A percentile compares a stretch with the other conserved stretches of the same genome.
These are phyloP conservation scores for Polyploca ridens DNA, from an alignment of 2,888 invertebrate species.

Conservation along the genomic window DNA sequence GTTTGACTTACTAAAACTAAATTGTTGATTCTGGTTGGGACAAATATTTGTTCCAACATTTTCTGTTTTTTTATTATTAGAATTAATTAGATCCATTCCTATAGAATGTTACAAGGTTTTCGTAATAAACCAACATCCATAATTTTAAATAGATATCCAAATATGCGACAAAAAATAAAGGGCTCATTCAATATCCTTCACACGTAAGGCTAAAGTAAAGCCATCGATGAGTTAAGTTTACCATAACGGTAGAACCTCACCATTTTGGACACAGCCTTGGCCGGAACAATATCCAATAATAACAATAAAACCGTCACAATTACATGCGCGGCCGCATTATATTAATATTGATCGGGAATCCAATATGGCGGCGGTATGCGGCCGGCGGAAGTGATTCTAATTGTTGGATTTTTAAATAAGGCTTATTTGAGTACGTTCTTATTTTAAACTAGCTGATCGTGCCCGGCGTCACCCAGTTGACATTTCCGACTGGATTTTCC, in stretches of 20 bases:
- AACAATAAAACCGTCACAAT: constrained; percentile 63
- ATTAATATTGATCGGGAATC: constrained; percentile 45
- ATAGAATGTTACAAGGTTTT: neutral
- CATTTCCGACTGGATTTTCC: no score
- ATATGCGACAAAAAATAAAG: constrained; percentile 23
- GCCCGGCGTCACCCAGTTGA: no score
- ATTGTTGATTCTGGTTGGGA: neutral
- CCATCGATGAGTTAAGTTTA: constrained; percentile 46
- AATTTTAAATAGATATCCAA: constrained; percentile 1
- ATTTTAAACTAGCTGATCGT: neutral
- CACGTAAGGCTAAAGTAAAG: constrained; percentile 37
- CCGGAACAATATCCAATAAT: constrained; percentile 80
- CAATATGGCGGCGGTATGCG: constrained; percentile 41
- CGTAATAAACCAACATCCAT: constrained; percentile 17
- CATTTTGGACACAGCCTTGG: constrained; percentile 71
- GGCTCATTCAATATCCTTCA: constrained; percentile 45
- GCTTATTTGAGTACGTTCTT: neutral
- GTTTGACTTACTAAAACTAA: constrained; percentile 8
- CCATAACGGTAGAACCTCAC: constrained; percentile 62
- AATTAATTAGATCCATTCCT: neutral
- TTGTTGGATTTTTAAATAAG: constrained; percentile 18
- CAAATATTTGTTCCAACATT: neutral
- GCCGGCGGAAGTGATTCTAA: constrained; percentile 43
- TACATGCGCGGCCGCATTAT: constrained; percentile 48
- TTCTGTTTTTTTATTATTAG: no score